These are phyloP conservation scores for Protobothrops flavoviridis DNA, from an alignment of 2,113 vertebrate species.

Conservation along the genomic window DNA sequence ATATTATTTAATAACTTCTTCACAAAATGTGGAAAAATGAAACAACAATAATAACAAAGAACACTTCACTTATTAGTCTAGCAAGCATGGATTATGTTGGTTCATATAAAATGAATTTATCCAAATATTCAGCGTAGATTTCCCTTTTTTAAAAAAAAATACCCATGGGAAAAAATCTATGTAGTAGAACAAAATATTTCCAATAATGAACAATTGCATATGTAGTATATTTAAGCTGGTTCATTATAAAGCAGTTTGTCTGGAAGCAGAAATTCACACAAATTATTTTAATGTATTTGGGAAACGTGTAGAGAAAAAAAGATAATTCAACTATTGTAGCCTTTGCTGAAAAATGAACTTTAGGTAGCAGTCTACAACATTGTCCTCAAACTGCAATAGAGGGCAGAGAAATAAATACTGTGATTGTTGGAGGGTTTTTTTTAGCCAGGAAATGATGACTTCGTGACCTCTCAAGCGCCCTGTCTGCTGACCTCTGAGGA, in stretches of 20 bases:
- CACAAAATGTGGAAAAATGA: background rate
- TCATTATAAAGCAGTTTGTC: background rate
- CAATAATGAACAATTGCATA: background rate
- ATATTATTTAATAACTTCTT: background rate
- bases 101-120: background rate
- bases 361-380: background rate
- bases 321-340: background rate
- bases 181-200: background rate
- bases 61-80: background rate
- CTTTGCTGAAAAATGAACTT: slow-evolving; percentile 40
- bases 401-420: slow-evolving; percentile 38
- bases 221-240: background rate
- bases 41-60: background rate
- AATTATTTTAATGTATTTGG: background rate
- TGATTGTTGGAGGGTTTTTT: slow-evolving; percentile 33
- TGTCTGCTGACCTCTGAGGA: slow-evolving; percentile 69
- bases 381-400: slow-evolving; percentile 39
- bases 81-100: background rate
- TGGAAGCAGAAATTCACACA: background rate
- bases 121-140: background rate
- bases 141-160: background rate
- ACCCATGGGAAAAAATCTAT: background rate
- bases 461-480: slow-evolving; percentile 62
- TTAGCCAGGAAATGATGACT: slow-evolving; percentile 50
- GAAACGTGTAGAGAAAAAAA: background rate